Evolutionary conservation across 2,113 vertebrate genomes (phyloP), one percentile per base, ranked within the genome.

Genomic region (Cololabis saira): DNA sequence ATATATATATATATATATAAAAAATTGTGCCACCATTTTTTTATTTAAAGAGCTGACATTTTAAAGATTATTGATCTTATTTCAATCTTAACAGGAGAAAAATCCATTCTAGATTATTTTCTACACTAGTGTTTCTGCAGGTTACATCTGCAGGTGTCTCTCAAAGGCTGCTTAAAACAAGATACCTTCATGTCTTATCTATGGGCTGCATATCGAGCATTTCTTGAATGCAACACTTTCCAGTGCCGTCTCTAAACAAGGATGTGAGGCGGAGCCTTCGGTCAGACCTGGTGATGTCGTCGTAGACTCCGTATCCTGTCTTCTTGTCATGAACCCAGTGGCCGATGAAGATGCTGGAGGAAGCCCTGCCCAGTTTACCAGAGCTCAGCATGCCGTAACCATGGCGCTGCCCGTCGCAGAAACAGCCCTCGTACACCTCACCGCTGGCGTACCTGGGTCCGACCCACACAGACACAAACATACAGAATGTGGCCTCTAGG

Each of bases 361-460:
- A 96, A 17, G 93, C 91, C 6, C 93, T 95, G n/a, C 92, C 94
- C 74, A 96, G 69, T 65, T 95, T 96, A 16, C 98, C 97, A 0
- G 96, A 96, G 71, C 95, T 94, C 40, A 98, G 93, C 85, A 99
- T 96, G 14, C 97, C 97, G 0, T 98, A 97, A n/a, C 98, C 96
- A 0, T 99, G 95, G 1, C 97, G 92, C 90, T 94, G 92, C 44
- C 96, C 95, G 8, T 99, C 96, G 61, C 92, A 95, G 69, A 99
- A 99, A 54, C 93, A 96, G n/a, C 98, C 98, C 81, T 99, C 97
- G 3, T 97, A 99, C 13, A 99, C 95, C 85, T 99, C 96, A 0
- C 97, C 96, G 0, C 88, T 94, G 17, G 95, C 95, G 14, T 97
- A 98, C 87, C 98, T 99, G 57, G 37, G 37, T 0, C 65, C 13